phyloP scores from a whole-genome alignment of 2,888 invertebrate species.

The Epinotia bilunana region DNA sequence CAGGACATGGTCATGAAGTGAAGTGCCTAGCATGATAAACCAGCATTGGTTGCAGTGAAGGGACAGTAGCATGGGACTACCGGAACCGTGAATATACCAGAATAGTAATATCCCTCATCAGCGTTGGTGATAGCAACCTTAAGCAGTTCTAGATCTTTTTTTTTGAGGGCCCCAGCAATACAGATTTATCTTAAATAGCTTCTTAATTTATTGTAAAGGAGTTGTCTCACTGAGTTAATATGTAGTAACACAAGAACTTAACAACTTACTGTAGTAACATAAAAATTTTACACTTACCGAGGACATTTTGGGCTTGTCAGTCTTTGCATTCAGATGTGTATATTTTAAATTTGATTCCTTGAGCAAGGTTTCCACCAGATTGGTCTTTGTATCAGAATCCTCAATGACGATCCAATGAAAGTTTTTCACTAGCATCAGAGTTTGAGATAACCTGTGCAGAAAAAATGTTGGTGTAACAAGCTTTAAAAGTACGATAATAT shows the following conservation, averaged over 20 bases:
- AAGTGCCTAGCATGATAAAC: background rate
- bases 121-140: too few species aligned
- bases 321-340: constrained; percentile 86
- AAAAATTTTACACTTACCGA: constrained; percentile 65
- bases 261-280: too few species aligned
- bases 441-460: constrained; percentile 90
- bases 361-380: constrained; percentile 89
- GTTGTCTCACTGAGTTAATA: background rate
- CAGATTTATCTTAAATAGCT: too few species aligned
- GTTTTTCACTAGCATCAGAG: constrained; percentile 93
- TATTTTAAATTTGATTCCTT: constrained; percentile 86
- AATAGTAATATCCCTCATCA: background rate
- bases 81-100: too few species aligned
- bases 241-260: background rate
- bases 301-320: constrained; percentile 75
- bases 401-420: constrained; percentile 97
- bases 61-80: background rate
- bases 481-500: too few species aligned
- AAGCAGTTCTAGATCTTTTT: too few species aligned
- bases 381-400: constrained; percentile 89
- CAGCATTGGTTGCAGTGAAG: background rate
- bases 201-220: background rate
- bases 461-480: constrained; percentile 31
- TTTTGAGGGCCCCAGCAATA: too few species aligned
- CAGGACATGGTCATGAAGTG: too few species aligned